Base-by-base conservation (phyloP, 2,113 vertebrate genomes). In the Melanocharis versteri region DNA sequence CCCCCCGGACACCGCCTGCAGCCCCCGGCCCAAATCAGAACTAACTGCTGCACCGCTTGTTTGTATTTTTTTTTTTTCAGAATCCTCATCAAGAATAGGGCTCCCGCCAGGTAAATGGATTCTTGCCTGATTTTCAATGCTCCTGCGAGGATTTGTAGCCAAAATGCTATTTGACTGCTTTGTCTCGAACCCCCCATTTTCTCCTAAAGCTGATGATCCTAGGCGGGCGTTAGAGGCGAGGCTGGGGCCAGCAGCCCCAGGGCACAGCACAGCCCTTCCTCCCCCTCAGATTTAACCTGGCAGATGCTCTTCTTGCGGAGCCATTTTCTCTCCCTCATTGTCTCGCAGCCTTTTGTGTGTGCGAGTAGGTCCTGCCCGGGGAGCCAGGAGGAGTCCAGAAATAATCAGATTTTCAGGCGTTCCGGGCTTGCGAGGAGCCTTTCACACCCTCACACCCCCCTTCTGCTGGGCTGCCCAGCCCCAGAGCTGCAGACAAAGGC, bases 41-140 rank as follows among this genome's bases (percentile, higher is more conserved):
- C 42, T 54, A 62, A 91, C 66, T 60, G 82, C 90, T 64, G 85
- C 66, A 20, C 82, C 22, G 1, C 82, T 87, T 85, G 40, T 72
- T 64, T 90, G 40, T 89, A 26, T 80, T 66, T 85, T 70, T 62
- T 58, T 77, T 89, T 72, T 81, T 91, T 93, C 95, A 95, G 90
- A 92, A 89, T 39, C 94, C 65, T 73, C 83, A 35, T 70, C 95
- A 39, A 66, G 96, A 42, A 88, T 89, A 94, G 96, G 96, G 94
- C 65, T 95, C 35, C 13, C 53, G 64, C 47, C 93, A 94, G 94
- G 94, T 93, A 93, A 94, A 87, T 71, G 94, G 72, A 84, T 62
- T 83, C 83, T 90, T 81, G 83, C 86, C 89, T 50, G 24, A 40
- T 90, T 92, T 66, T 27, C 90, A 56, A 11, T 75, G 80, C 54